Conservation (phyloP, 1,140 invertebrate species). For the Forficula auricularia region DNA sequence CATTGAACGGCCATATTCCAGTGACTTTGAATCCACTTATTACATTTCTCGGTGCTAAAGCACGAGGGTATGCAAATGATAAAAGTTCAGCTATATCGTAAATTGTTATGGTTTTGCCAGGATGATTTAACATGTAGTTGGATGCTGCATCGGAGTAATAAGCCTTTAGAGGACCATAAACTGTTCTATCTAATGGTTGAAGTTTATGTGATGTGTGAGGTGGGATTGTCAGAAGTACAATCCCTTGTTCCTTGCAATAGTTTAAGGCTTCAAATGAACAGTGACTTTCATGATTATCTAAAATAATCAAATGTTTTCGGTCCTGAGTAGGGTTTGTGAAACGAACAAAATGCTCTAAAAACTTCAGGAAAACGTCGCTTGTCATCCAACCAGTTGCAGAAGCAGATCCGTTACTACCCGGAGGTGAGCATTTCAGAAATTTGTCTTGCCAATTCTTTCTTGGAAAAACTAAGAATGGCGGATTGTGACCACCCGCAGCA, state of each 20-base stretch:
- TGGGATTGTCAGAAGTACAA: conserved; percentile 24
- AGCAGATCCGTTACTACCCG: conserved; percentile 24
- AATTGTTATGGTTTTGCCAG: conserved; percentile 10
- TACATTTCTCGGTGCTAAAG: not conserved
- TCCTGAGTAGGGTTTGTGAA: conserved; percentile 14
- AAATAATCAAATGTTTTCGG: conserved; percentile 11
- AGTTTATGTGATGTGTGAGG: conserved; percentile 23
- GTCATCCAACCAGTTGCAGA: conserved; percentile 30
- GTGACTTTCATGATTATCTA: conserved; percentile 18
- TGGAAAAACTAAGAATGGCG: conserved; percentile 23
- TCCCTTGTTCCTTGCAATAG: conserved; percentile 19
- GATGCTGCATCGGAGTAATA: conserved; percentile 15
- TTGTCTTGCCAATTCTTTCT: conserved; percentile 22
- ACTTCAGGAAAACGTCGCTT: conserved; percentile 23
- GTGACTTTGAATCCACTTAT: conserved; percentile 19
- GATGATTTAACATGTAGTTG: conserved; percentile 11
- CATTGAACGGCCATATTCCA: conserved; percentile 19
- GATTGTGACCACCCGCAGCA: conserved; percentile 23
- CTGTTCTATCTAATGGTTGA: conserved; percentile 21
- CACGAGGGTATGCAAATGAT: too few relatives aligned
- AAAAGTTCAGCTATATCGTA: too few relatives aligned
- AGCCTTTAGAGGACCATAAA: conserved; percentile 17
- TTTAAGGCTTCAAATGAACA: conserved; percentile 15
- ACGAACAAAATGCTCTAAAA: conserved; percentile 23
- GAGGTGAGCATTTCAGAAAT: conserved; percentile 24